Percentiles rank a stretch among this genome's conserved stretches.
Conservation (phyloP, 2,888 invertebrate genomes). For the Spodoptera littoralis region DNA sequence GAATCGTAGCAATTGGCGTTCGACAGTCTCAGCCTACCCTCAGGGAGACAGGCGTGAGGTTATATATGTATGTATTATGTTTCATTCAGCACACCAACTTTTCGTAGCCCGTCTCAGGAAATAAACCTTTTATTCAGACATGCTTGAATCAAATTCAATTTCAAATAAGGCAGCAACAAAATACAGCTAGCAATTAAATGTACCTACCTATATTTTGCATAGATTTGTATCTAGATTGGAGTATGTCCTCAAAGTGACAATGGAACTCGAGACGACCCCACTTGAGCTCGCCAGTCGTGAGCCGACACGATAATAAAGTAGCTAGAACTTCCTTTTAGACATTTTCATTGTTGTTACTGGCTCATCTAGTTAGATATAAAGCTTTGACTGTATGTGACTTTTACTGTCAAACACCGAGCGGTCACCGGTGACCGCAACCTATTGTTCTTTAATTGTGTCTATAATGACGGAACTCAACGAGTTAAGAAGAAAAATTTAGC, state of each 20-base stretch:
- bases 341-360: neutral
- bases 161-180: slow-evolving; percentile 1
- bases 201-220: slow-evolving; percentile 24
- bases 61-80: no score
- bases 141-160: neutral
- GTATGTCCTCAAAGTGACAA: slow-evolving; percentile 43
- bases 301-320: slow-evolving; percentile 19
- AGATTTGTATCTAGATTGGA: slow-evolving; percentile 43
- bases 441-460: no score
- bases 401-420: no score
- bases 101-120: no score
- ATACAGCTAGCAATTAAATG: slow-evolving; percentile 15
- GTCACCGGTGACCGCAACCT: no score
- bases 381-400: neutral
- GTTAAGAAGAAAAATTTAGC: no score
- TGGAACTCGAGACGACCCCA: slow-evolving; percentile 26
- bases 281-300: slow-evolving; percentile 13
- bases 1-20: no score
- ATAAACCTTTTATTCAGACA: no score
- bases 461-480: no score
- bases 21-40: no score
- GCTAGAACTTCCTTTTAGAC: neutral
- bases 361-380: neutral
- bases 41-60: no score
- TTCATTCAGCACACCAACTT: no score